phyloP scores from a whole-genome alignment of 2,888 invertebrate genomes.

The Oxyteleia sp. region DNA sequence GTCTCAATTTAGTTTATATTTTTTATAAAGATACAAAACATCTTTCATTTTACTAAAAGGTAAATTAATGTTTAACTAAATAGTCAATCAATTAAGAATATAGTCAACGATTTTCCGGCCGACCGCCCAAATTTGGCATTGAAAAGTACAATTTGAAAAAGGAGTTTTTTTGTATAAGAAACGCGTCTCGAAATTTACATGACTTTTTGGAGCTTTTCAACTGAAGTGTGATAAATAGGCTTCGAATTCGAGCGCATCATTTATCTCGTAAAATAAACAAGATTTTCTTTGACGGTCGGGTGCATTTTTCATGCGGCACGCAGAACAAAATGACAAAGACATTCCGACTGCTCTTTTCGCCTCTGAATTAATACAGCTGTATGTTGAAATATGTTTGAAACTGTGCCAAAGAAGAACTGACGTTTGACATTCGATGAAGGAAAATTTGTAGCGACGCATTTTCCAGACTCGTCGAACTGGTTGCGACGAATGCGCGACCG shows the following conservation, averaged over 20 bases:
- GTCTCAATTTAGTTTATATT: too few relatives aligned
- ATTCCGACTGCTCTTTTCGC: slow-evolving; percentile 29
- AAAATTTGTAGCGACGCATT: slow-evolving; percentile 32
- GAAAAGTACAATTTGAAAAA: neutral
- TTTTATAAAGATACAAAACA: too few relatives aligned
- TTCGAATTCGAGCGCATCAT: slow-evolving; percentile 31
- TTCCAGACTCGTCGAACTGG: slow-evolving; percentile 10
- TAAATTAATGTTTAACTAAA: too few relatives aligned
- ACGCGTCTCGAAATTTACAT: neutral
- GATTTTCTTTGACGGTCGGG: slow-evolving; percentile 27
- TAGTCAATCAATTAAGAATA: too few relatives aligned
- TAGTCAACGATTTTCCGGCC: too few relatives aligned
- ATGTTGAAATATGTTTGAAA: slow-evolving; percentile 42
- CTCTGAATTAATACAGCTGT: slow-evolving; percentile 16
- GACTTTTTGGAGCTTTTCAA: neutral
- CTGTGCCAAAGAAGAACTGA: slow-evolving; percentile 43
- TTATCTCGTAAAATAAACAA: slow-evolving; percentile 10
- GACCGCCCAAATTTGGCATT: neutral
- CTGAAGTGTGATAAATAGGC: slow-evolving; percentile 34
- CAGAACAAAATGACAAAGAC: slow-evolving; percentile 30
- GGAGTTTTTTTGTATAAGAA: neutral
- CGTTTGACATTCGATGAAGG: slow-evolving; percentile 3
- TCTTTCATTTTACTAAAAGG: too few relatives aligned
- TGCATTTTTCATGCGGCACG: slow-evolving; percentile 43
- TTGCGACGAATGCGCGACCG: neutral